These are phyloP conservation scores for Limnephilus rhombicus DNA, from an alignment of 2,888 invertebrate species.

Conservation along the genomic window DNA sequence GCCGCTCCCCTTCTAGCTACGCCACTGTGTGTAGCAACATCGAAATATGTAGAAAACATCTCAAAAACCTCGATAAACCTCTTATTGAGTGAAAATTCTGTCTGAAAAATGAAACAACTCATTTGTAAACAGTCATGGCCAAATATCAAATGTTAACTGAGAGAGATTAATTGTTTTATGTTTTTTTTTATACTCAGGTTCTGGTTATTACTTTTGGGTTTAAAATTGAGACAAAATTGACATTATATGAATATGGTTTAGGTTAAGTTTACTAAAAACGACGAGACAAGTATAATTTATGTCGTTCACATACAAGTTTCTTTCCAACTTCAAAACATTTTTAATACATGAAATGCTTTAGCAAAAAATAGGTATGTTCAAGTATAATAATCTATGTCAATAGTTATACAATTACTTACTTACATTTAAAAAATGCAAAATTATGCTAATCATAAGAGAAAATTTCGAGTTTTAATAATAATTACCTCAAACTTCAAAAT, in stretches of 20 bases:
- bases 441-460: constrained; percentile 45
- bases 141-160: too few species aligned
- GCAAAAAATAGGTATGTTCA: constrained; percentile 34
- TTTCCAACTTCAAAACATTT: not conserved
- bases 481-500: not conserved
- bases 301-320: not conserved
- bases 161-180: not conserved
- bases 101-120: too few species aligned
- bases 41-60: too few species aligned
- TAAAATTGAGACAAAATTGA: not conserved
- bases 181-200: not conserved
- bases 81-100: too few species aligned
- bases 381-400: not conserved
- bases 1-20: too few species aligned
- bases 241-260: not conserved
- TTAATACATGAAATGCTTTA: not conserved
- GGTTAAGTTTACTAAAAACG: not conserved
- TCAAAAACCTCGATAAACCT: too few species aligned
- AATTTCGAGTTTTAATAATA: constrained; percentile 27
- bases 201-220: not conserved
- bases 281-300: not conserved
- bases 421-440: constrained; percentile 36
- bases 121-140: too few species aligned
- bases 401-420: constrained; percentile 19
- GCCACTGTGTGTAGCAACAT: too few species aligned